These are phyloP conservation scores for Psophia crepitans DNA, from an alignment of 2,113 vertebrate genomes.

Conservation along the genomic window DNA sequence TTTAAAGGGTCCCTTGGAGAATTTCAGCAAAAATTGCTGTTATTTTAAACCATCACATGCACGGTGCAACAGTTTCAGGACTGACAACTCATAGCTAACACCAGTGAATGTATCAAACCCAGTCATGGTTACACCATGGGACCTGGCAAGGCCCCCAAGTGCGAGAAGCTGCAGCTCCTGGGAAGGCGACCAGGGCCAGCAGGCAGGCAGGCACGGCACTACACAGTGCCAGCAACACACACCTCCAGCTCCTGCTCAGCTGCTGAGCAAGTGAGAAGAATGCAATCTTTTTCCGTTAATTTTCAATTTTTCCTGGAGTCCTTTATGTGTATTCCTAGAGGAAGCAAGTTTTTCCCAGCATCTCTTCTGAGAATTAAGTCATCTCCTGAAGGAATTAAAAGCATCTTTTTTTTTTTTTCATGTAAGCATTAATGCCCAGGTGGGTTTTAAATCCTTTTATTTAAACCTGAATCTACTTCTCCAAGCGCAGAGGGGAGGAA, in stretches of 20 bases:
- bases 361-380: neutral
- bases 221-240: no score
- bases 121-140: neutral
- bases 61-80: neutral
- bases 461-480: neutral
- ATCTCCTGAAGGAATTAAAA: neutral
- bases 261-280: neutral
- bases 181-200: fast-evolving
- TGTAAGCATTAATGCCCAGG: neutral
- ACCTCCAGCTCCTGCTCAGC: neutral
- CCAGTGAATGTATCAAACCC: neutral
- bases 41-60: neutral
- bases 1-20: neutral
- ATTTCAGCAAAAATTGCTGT: neutral
- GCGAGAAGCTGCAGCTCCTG: neutral
- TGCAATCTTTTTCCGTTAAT: neutral
- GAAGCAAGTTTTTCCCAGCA: neutral
- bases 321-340: neutral
- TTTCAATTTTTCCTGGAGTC: neutral
- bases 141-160: fast-evolving
- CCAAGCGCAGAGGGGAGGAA: neutral
- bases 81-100: neutral
- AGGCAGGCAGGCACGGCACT: neutral
- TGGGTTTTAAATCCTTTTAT: neutral
- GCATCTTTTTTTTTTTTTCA: neutral